Conservation (phyloP, 2,888 invertebrate genomes). For the Sipha maydis region DNA sequence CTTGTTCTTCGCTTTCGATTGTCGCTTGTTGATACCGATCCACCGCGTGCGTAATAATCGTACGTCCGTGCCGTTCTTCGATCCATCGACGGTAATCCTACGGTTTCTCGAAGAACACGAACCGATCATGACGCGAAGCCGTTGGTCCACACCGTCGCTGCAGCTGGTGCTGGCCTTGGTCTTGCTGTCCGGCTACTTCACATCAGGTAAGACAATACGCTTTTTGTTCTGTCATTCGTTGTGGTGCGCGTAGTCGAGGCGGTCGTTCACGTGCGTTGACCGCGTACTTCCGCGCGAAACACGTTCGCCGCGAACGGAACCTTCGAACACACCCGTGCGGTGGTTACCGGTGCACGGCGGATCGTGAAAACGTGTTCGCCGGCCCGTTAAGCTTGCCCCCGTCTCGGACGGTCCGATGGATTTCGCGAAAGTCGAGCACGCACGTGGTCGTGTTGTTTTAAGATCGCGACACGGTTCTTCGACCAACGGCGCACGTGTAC, state of each 20-base stretch:
- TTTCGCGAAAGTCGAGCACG: too few species aligned
- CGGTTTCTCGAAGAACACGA: neutral
- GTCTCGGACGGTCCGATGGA: too few species aligned
- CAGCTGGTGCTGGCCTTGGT: constrained; percentile 3
- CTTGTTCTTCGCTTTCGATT: neutral
- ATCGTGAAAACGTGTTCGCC: too few species aligned
- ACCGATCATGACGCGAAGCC: constrained; percentile 31
- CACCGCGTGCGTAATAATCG: too few species aligned
- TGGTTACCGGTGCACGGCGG: too few species aligned
- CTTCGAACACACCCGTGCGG: neutral
- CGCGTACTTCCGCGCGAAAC: neutral
- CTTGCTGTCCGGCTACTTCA: neutral
- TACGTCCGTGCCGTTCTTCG: too few species aligned
- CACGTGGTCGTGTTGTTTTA: too few species aligned
- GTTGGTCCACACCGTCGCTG: neutral
- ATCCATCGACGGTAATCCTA: neutral
- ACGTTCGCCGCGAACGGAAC: neutral
- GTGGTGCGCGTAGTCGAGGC: neutral
- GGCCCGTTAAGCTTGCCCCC: too few species aligned
- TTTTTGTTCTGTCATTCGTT: neutral
- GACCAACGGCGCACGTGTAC: too few species aligned
- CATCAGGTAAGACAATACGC: constrained; percentile 26
- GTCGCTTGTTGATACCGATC: neutral
- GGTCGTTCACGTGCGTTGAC: neutral
- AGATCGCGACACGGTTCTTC: too few species aligned